Evolutionary conservation across 1,140 invertebrate genomes (phyloP).

Genomic region (Dryas iulia): DNA sequence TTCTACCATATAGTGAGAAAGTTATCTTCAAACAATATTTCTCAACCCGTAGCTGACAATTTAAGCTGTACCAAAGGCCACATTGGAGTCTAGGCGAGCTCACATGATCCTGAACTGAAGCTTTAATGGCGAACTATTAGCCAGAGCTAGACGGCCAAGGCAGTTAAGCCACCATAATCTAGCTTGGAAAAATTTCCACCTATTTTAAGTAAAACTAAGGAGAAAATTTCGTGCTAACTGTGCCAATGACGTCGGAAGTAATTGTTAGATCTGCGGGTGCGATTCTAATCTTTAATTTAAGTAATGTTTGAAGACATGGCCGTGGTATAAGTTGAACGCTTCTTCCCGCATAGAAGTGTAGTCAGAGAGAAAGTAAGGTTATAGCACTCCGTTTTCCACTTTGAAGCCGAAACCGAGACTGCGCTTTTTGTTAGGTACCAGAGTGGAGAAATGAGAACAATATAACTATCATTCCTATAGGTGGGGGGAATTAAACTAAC

Average conservation of each 20-base stretch:
- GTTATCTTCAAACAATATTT: not conserved
- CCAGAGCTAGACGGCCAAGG: slow-evolving; percentile 40
- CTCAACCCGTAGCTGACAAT: slow-evolving; percentile 7
- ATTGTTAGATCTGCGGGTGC: not conserved
- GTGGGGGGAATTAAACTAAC: too few relatives aligned
- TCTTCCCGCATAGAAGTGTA: too few relatives aligned
- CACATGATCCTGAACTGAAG: slow-evolving; percentile 44
- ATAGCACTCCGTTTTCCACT: too few relatives aligned
- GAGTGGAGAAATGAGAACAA: too few relatives aligned
- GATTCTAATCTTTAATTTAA: not conserved
- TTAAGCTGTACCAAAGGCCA: slow-evolving; percentile 7
- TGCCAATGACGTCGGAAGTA: not conserved
- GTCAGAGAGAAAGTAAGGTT: too few relatives aligned
- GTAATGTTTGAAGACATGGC: not conserved
- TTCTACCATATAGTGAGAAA: not conserved
- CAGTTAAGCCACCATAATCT: slow-evolving; percentile 46
- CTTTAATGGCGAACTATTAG: slow-evolving; percentile 55
- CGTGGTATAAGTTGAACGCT: too few relatives aligned
- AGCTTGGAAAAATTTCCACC: slow-evolving; percentile 38
- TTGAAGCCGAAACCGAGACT: too few relatives aligned
- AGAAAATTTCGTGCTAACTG: not conserved
- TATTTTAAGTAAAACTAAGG: slow-evolving; percentile 30
- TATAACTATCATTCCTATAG: too few relatives aligned
- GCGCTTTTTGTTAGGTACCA: too few relatives aligned
- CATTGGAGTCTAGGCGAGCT: slow-evolving; percentile 22